Percentiles rank a stretch among this genome's conserved stretches.
phyloP scores from a whole-genome alignment of 2,888 invertebrate species.

The Pelosia muscerda region DNA sequence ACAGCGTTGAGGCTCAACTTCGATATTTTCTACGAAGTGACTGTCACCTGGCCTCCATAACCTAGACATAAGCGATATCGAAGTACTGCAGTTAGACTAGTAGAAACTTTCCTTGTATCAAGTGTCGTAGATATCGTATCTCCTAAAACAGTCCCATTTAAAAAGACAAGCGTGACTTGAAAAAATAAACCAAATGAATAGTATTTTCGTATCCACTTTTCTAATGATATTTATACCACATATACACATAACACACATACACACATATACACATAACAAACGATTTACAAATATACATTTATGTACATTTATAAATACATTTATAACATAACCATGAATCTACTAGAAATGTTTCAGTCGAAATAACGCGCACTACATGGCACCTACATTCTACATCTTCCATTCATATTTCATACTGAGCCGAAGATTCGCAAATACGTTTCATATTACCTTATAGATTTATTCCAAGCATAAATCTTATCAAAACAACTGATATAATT shows the following conservation, averaged over 20 bases:
- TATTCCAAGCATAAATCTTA: slow-evolving; percentile 10
- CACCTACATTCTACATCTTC: not conserved
- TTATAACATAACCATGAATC: no score
- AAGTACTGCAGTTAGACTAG: no score
- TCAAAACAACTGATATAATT: slow-evolving; percentile 3
- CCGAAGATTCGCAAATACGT: not conserved
- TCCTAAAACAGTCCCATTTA: no score
- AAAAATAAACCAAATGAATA: no score
- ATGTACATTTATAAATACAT: no score
- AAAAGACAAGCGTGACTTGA: no score
- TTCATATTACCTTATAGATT: not conserved
- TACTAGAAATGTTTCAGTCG: not conserved
- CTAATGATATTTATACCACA: not conserved
- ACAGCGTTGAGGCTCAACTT: no score
- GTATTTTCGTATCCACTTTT: not conserved
- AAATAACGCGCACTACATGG: not conserved
- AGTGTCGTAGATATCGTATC: no score
- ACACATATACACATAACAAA: not conserved
- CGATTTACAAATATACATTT: not conserved
- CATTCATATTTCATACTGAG: not conserved
- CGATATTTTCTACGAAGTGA: no score
- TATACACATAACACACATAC: not conserved
- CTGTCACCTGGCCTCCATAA: no score
- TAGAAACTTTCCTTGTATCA: no score
- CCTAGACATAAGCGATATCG: no score